These are phyloP conservation scores for Doris montereyensis DNA, from an alignment of 2,888 invertebrate genomes.

Conservation along the genomic window DNA sequence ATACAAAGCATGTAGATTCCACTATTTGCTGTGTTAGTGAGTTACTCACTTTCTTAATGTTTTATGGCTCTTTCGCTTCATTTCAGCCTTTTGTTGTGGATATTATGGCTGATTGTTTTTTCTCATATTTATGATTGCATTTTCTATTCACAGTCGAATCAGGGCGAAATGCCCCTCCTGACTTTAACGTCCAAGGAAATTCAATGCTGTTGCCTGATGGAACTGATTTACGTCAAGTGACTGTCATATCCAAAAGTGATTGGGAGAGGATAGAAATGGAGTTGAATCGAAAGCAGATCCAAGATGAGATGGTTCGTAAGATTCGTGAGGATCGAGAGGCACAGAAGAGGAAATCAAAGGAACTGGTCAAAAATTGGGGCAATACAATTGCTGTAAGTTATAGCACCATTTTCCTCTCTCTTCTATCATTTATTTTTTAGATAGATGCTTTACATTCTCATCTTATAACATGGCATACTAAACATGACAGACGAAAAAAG, in stretches of 20 bases:
- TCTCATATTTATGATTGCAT: no score
- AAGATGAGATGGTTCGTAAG: conserved; percentile 62
- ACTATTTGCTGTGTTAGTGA: no score
- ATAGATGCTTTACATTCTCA: no score
- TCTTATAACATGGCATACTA: not conserved
- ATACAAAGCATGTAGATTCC: no score
- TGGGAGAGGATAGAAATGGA: conserved; percentile 70
- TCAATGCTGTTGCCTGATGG: conserved; percentile 52
- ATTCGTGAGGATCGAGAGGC: conserved; percentile 65
- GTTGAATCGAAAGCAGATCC: conserved; percentile 67
- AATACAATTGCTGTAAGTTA: conserved; percentile 72
- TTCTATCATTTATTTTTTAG: no score
- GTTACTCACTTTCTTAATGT: no score
- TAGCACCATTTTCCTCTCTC: no score
- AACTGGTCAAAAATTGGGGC: conserved; percentile 71
- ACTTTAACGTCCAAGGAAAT: not conserved
- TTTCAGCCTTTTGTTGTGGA: no score
- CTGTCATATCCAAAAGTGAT: conserved; percentile 68
- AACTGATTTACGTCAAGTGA: conserved; percentile 64
- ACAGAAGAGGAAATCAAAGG: conserved; percentile 67
- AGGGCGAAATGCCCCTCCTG: not conserved
- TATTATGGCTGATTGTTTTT: no score
- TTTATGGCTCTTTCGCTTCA: no score
- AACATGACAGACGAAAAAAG: not conserved
- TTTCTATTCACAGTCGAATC: not conserved